A percentile compares a stretch with the other conserved stretches of the same genome.
Evolutionary conservation across 2,888 invertebrate genomes (phyloP).

Genomic region (Aporophyla nigra): DNA sequence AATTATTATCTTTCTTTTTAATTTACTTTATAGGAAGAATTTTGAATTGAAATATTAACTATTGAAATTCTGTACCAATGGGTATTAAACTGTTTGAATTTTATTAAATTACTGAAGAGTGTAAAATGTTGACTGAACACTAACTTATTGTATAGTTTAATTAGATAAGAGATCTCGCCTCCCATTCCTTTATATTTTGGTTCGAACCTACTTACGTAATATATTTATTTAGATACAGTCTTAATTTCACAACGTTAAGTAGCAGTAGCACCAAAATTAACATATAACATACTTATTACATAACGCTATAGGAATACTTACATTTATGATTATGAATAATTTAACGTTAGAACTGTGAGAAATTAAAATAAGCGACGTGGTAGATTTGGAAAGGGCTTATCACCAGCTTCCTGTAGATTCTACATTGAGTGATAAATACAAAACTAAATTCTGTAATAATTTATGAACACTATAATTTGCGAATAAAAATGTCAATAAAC

Average conservation of each 20-base stretch:
- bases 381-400: slow-evolving; percentile 6
- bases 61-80: background rate
- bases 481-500: background rate
- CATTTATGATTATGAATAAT: background rate
- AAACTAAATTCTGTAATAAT: background rate
- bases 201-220: slow-evolving; percentile 59
- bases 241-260: slow-evolving; percentile 78
- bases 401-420: background rate
- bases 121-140: slow-evolving; percentile 9
- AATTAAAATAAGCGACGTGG: background rate
- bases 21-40: slow-evolving; percentile 9
- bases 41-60: background rate
- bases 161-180: slow-evolving; percentile 69
- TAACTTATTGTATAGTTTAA: slow-evolving; percentile 43
- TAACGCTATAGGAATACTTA: slow-evolving; percentile 40
- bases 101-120: background rate
- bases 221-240: slow-evolving; percentile 76
- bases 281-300: slow-evolving; percentile 14
- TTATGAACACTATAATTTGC: background rate
- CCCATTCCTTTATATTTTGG: slow-evolving; percentile 65
- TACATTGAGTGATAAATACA: background rate
- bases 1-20: background rate
- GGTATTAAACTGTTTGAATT: background rate
- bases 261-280: slow-evolving; percentile 69
- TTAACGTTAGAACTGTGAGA: background rate